A percentile compares a stretch with the other conserved stretches of the same genome.
Conservation (phyloP, 2,797 vertebrate species). For the Diceros bicornis region DNA sequence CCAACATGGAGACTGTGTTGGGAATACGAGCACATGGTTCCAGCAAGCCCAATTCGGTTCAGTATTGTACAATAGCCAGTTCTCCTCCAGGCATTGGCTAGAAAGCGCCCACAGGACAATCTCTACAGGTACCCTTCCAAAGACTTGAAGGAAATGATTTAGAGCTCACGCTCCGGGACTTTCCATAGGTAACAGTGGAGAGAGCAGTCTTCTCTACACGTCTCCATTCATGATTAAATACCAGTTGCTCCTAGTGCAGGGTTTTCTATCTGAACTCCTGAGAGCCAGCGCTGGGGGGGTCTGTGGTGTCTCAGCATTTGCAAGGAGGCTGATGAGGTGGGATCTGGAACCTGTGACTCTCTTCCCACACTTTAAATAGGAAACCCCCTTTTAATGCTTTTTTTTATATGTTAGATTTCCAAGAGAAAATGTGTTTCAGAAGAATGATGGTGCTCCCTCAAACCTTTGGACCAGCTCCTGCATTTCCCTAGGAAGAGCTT, state of each 20-base stretch:
- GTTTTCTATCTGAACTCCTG: not conserved
- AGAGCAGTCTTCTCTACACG: not conserved
- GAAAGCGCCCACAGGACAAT: too few relatives aligned
- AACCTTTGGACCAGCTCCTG: not conserved
- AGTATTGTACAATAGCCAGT: not conserved
- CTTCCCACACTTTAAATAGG: not conserved
- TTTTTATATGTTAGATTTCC: slow-evolving; percentile 4
- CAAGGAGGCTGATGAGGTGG: not conserved
- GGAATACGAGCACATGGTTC: not conserved
- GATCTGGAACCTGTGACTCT: not conserved
- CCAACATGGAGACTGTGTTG: not conserved
- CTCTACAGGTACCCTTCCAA: not conserved
- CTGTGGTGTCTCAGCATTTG: not conserved
- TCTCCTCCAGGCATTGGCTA: too few relatives aligned
- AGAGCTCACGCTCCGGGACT: not conserved
- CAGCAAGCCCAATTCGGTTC: not conserved
- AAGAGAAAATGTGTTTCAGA: not conserved
- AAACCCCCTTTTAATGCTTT: not conserved
- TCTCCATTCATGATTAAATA: not conserved
- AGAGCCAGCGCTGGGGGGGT: too few relatives aligned
- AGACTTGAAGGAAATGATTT: not conserved
- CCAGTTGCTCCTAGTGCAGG: not conserved
- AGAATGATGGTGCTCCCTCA: not conserved
- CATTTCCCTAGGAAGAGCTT: not conserved
- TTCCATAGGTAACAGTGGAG: not conserved